A percentile compares a stretch with the other conserved stretches of the same genome.
phyloP scores from a whole-genome alignment of 2,797 vertebrate species.

The Syngnathus rostellatus region DNA sequence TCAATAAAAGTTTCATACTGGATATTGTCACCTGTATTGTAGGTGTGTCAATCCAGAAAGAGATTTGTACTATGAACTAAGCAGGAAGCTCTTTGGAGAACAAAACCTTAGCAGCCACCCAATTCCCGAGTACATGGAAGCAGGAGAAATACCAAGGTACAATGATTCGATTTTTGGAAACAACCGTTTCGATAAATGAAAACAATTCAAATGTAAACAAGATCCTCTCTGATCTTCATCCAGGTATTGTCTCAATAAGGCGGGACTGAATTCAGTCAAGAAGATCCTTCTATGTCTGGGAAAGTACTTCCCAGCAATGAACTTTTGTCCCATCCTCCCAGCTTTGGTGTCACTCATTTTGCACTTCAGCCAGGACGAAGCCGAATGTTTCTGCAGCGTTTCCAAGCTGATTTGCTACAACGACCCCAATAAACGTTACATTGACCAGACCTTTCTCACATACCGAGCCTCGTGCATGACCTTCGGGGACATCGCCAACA shows the following conservation, averaged over 20 bases:
- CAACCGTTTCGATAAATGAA: neutral
- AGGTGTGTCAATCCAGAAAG: conserved; percentile 62
- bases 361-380: conserved; percentile 80
- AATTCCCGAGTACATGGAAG: conserved; percentile 77
- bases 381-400: conserved; percentile 77
- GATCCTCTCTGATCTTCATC: conserved; percentile 6
- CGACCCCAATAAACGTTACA: conserved; percentile 73
- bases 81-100: conserved; percentile 69
- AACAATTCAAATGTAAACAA: neutral
- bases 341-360: conserved; percentile 76
- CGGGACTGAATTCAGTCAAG: conserved; percentile 71
- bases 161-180: conserved; percentile 16
- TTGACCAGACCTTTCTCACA: conserved; percentile 79
- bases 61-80: conserved; percentile 59
- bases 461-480: conserved; percentile 82
- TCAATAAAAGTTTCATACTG: neutral
- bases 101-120: conserved; percentile 63
- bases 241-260: conserved; percentile 76
- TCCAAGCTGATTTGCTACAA: conserved; percentile 73
- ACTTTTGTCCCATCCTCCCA: conserved; percentile 76
- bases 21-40: conserved; percentile 16
- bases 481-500: conserved; percentile 83
- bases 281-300: conserved; percentile 77
- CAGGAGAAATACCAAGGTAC: conserved; percentile 73
- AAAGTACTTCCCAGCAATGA: conserved; percentile 73